Conservation (phyloP, 2,888 invertebrate species). For the Cheilosia grossa region DNA sequence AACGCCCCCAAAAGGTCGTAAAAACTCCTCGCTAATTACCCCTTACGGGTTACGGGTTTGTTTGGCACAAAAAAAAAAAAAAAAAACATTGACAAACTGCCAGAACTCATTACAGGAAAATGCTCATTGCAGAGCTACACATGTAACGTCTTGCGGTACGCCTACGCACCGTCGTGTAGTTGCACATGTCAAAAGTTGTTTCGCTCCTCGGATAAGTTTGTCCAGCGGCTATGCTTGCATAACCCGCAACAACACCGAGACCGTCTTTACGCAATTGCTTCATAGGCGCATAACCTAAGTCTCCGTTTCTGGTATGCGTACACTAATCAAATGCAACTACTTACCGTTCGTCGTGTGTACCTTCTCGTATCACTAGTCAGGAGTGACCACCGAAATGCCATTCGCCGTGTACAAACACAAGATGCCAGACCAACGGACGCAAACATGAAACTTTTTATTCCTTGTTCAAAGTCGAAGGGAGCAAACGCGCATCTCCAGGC, state of each 20-base stretch:
- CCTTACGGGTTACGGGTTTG: slow-evolving; percentile 31
- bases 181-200: slow-evolving; percentile 52
- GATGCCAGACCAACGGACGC: slow-evolving; percentile 17
- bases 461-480: slow-evolving; percentile 1
- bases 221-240: slow-evolving; percentile 61
- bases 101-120: slow-evolving; percentile 59
- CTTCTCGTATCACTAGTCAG: background rate
- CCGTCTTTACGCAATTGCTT: slow-evolving; percentile 60
- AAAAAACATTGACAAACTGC: slow-evolving; percentile 73
- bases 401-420: slow-evolving; percentile 7
- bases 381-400: slow-evolving; percentile 26
- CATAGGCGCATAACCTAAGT: slow-evolving; percentile 40
- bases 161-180: slow-evolving; percentile 59
- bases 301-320: slow-evolving; percentile 22
- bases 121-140: slow-evolving; percentile 25
- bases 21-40: slow-evolving; percentile 61
- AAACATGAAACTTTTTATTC: slow-evolving; percentile 34
- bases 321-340: slow-evolving; percentile 26
- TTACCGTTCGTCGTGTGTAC: slow-evolving; percentile 3
- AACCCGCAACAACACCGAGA: slow-evolving; percentile 32
- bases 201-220: slow-evolving; percentile 60
- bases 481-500: slow-evolving; percentile 37
- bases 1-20: slow-evolving; percentile 60
- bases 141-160: slow-evolving; percentile 47
- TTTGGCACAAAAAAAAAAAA: slow-evolving; percentile 29